Evolutionary conservation across 1,140 invertebrate genomes (phyloP).

Genomic region (Caenorhabditis latens): DNA sequence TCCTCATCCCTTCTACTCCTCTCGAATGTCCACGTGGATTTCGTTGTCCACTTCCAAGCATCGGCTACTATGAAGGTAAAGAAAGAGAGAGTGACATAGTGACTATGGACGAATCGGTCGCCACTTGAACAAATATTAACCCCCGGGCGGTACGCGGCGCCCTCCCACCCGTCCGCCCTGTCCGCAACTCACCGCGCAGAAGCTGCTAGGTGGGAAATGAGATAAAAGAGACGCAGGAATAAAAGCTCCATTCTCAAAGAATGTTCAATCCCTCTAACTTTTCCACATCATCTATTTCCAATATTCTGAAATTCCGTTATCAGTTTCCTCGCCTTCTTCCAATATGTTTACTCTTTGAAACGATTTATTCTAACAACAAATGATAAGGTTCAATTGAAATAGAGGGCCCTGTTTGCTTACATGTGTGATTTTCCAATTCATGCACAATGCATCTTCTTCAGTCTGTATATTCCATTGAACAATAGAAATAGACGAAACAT

Average conservation of each 20-base stretch:
- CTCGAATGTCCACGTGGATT: constrained; percentile 49
- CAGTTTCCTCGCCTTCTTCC: not conserved
- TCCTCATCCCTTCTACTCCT: not conserved
- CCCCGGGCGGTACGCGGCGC: constrained; percentile 33
- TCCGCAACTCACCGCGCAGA: constrained; percentile 35
- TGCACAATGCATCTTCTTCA: not conserved
- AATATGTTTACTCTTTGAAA: constrained; percentile 21
- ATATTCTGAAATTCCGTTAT: not conserved
- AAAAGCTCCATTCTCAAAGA: constrained; percentile 5
- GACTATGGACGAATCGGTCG: constrained; percentile 43
- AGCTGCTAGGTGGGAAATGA: not conserved
- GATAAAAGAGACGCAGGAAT: constrained; percentile 1
- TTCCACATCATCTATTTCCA: constrained; percentile 19
- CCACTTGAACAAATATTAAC: constrained; percentile 56
- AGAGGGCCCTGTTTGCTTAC: not conserved
- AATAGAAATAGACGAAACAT: constrained; percentile 26
- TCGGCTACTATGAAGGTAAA: constrained; percentile 21
- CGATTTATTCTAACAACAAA: not conserved
- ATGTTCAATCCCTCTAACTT: too few species aligned
- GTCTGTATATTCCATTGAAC: constrained; percentile 28
- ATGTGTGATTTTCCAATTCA: constrained; percentile 41
- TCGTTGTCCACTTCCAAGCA: not conserved
- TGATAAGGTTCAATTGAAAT: constrained; percentile 9
- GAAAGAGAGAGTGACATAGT: constrained; percentile 36
- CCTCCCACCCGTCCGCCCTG: constrained; percentile 33